phyloP scores from a whole-genome alignment of 92 coral and sea anemone species.

The Heteractis magnifica region DNA sequence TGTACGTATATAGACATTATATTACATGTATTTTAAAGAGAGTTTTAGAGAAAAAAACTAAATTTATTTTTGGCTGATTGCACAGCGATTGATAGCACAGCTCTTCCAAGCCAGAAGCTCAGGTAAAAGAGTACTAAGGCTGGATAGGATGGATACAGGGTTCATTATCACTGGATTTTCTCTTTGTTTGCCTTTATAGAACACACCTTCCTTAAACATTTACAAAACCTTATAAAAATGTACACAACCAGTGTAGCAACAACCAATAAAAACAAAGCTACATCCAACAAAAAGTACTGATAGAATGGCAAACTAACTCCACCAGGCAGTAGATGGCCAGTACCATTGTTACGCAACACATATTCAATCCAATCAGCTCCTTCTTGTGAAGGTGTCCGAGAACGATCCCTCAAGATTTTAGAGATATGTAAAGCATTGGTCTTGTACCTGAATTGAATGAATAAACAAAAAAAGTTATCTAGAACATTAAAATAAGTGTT shows the following conservation, averaged over 20 bases:
- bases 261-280: background rate
- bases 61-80: too few species aligned
- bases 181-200: background rate
- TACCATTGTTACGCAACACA: constrained; percentile 29
- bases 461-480: too few species aligned
- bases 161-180: background rate
- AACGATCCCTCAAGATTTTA: constrained; percentile 23
- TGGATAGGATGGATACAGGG: too few species aligned
- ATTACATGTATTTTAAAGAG: too few species aligned
- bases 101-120: too few species aligned
- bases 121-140: too few species aligned
- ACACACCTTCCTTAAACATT: background rate
- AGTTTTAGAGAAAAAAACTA: too few species aligned
- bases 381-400: constrained; percentile 26
- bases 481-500: too few species aligned
- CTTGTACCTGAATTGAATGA: constrained; percentile 34
- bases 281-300: constrained; percentile 37
- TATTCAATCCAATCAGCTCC: constrained; percentile 44
- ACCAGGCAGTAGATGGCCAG: constrained; percentile 23
- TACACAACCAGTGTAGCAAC: background rate
- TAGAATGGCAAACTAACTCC: constrained; percentile 24
- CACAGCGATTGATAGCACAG: too few species aligned
- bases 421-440: constrained; percentile 24
- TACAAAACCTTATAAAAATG: background rate
- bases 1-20: too few species aligned